phyloP scores from a whole-genome alignment of 2,888 invertebrate genomes.

The Lissocephala sabroskyi region DNA sequence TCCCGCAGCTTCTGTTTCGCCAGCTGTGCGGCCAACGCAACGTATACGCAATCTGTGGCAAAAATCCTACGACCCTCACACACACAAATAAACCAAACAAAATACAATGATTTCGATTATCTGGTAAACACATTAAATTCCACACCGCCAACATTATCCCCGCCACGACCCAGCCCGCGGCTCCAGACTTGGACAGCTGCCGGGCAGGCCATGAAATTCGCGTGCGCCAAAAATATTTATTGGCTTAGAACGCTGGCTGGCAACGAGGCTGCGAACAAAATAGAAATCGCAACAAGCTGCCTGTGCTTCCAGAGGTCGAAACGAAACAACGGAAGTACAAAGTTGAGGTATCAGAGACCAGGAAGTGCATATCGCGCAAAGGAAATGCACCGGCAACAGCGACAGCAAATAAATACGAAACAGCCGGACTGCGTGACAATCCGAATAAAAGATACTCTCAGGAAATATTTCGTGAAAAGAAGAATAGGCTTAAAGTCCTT shows the following conservation, averaged over 20 bases:
- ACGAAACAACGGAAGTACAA: constrained; percentile 61
- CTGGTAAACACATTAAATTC: constrained; percentile 62
- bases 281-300: constrained; percentile 43
- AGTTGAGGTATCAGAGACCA: constrained; percentile 60
- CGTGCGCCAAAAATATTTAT: constrained; percentile 55
- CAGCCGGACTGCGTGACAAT: background rate
- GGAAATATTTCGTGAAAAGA: too few species aligned
- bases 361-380: constrained; percentile 58
- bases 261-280: constrained; percentile 50
- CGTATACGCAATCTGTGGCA: too few species aligned
- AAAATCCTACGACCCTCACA: too few species aligned
- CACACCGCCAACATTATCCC: constrained; percentile 41
- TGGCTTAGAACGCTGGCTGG: constrained; percentile 41
- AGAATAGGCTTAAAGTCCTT: too few species aligned
- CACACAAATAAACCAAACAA: constrained; percentile 29
- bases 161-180: too few species aligned
- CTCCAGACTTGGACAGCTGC: too few species aligned
- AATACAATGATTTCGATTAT: constrained; percentile 48
- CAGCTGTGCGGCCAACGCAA: too few species aligned
- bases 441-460: background rate
- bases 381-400: constrained; percentile 37
- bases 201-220: constrained; percentile 18
- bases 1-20: too few species aligned
- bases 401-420: constrained; percentile 18
- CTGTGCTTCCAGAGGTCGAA: constrained; percentile 17